Base-by-base conservation (phyloP, 2,797 vertebrate genomes). In the Spinibarbus caldwelli region DNA sequence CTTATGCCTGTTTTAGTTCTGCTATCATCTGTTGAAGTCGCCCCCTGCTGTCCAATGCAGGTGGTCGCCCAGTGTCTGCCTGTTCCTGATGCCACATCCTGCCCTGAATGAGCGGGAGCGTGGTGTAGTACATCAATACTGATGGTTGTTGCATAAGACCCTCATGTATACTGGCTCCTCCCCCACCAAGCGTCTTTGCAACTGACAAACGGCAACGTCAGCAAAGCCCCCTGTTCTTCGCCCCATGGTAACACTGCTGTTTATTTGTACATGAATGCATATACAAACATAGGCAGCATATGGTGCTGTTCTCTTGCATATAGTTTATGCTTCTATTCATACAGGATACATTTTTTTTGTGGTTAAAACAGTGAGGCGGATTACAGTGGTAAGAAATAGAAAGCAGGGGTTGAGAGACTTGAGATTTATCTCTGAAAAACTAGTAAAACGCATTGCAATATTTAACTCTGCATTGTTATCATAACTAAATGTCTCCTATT, bases 71-170 rank as follows among this genome's bases (percentile, higher is more conserved):
- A 26, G 31, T 54, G 34, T 59, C 31, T 49, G 54, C 36, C 47
- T 41, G 19, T 84, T 78, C 7, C 82, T 89, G 67, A 79, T 66
- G 49, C 86, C 82, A 85, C 43, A 29, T 89, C 82, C 86, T 87
- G 68, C 71, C 4, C 3, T 38, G 62, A 78, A 75, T 81, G 70
- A 64, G 54, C 19, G 15, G 52, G 19, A 79, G 70, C 45, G 78
- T 86, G 72, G 36, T 73, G 21, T 77, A 75, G 72, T 82, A 76
- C 59, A 64, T 54, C 21, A 72, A 72, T 26, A 79, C 49, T 77
- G 73, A 73, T 84, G 80, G 52, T 62, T 76, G 67, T 87, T 89
- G 82, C 86, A 76, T 89, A 89, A 84, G 81, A 68, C 77, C 49
- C 78, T 43, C 26, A 23, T 31, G 12, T 43, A 80, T 59, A 12